Evolutionary conservation across 2,888 invertebrate species (phyloP).

Genomic region (Autographa gamma): DNA sequence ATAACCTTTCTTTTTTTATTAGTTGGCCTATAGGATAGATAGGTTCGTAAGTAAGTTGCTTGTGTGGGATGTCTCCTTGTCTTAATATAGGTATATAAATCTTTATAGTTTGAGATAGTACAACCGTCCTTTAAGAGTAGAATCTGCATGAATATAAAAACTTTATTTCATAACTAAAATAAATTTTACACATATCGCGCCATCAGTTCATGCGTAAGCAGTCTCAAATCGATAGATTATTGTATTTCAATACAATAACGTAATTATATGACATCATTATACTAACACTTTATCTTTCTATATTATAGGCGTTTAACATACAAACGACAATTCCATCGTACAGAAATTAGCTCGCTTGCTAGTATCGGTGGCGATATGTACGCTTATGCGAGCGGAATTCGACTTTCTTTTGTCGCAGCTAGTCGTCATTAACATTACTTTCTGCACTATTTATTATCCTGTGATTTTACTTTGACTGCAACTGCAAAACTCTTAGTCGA

Average conservation of each 20-base stretch:
- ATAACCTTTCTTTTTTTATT: no score
- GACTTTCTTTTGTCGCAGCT: no score
- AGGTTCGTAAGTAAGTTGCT: no score
- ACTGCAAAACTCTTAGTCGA: no score
- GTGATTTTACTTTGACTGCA: no score
- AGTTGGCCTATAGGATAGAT: no score
- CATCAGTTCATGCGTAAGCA: constrained; percentile 13
- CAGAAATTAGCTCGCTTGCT: not conserved
- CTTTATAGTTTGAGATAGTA: constrained; percentile 34
- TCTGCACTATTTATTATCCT: no score
- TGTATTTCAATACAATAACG: constrained; percentile 7
- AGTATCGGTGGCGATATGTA: no score
- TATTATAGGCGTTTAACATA: not conserved
- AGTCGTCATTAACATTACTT: no score
- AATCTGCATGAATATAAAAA: constrained; percentile 58
- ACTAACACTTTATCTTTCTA: not conserved
- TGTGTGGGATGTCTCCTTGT: not conserved
- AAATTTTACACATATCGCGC: constrained; percentile 21
- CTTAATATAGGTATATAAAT: constrained; percentile 24
- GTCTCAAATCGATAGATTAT: constrained; percentile 1
- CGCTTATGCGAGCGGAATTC: no score
- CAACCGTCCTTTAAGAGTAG: constrained; percentile 34
- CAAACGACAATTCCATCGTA: not conserved
- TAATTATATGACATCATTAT: not conserved
- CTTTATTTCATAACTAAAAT: constrained; percentile 33